phyloP scores from a whole-genome alignment of 2,113 vertebrate species.

The Hippolais icterina region DNA sequence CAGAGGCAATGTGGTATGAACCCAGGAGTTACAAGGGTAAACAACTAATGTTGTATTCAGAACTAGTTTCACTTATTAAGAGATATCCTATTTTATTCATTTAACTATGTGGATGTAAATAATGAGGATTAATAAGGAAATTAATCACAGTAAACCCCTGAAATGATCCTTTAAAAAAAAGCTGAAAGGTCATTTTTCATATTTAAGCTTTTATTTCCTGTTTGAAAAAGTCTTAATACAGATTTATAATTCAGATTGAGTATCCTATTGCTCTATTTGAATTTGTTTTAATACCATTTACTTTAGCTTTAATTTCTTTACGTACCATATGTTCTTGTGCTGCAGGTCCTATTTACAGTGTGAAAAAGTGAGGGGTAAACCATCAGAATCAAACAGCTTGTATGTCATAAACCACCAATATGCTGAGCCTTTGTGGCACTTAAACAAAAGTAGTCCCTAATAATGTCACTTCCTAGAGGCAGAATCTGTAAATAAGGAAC shows the following conservation, averaged over 20 bases:
- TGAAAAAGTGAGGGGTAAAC: conserved; percentile 59
- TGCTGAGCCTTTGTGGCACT: conserved; percentile 70
- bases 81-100: neutral
- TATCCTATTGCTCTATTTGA: conserved; percentile 65
- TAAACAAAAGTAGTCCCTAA: conserved; percentile 75
- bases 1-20: neutral
- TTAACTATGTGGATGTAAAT: neutral
- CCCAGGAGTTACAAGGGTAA: neutral
- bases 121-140: conserved; percentile 30
- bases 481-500: conserved; percentile 69
- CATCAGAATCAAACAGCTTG: conserved; percentile 69
- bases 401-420: conserved; percentile 74
- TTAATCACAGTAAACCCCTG: neutral
- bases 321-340: conserved; percentile 72
- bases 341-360: conserved; percentile 65
- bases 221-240: conserved; percentile 16
- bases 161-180: neutral
- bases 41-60: neutral
- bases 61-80: neutral
- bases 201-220: conserved; percentile 12
- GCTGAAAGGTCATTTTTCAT: neutral
- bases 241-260: conserved; percentile 53
- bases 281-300: conserved; percentile 76
- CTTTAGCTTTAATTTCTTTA: conserved; percentile 70
- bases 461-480: conserved; percentile 76